Conservation (phyloP, 2,888 invertebrate genomes). For the Heterodera filipjevi region DNA sequence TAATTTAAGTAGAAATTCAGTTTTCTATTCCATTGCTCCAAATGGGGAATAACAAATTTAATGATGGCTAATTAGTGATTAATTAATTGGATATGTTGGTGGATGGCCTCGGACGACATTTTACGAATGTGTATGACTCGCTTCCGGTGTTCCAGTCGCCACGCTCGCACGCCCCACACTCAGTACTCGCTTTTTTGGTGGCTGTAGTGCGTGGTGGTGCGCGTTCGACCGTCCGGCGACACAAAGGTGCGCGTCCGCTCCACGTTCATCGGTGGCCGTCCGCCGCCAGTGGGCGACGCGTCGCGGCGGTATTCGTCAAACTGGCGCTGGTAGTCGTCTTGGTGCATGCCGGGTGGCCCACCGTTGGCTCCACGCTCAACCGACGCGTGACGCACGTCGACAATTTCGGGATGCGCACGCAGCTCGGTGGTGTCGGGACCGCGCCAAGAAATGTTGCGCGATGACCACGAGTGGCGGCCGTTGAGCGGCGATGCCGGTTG, state of each 20-base stretch:
- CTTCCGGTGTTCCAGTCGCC: no score
- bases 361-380: conserved; percentile 22
- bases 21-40: neutral
- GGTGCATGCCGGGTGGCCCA: conserved; percentile 1
- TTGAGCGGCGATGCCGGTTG: conserved; percentile 20
- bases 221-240: conserved; percentile 46
- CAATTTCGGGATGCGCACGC: conserved; percentile 21
- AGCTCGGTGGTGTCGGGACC: conserved; percentile 24
- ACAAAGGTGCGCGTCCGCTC: conserved; percentile 39
- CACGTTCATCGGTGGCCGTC: conserved; percentile 19
- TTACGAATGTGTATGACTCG: no score
- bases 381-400: conserved; percentile 19
- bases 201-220: conserved; percentile 38
- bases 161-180: neutral
- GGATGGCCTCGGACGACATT: no score
- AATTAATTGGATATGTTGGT: no score
- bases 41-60: neutral
- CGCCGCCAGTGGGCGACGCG: conserved; percentile 1
- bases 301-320: conserved; percentile 23
- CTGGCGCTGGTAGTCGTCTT: conserved; percentile 25
- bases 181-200: conserved; percentile 29
- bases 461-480: conserved; percentile 28
- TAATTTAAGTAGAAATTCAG: no score
- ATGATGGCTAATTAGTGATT: neutral
- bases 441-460: conserved; percentile 25